Evolutionary conservation across 1,140 invertebrate species (phyloP), one percentile per base, ranked within the genome.

Genomic region (Caenorhabditis tropicalis): DNA sequence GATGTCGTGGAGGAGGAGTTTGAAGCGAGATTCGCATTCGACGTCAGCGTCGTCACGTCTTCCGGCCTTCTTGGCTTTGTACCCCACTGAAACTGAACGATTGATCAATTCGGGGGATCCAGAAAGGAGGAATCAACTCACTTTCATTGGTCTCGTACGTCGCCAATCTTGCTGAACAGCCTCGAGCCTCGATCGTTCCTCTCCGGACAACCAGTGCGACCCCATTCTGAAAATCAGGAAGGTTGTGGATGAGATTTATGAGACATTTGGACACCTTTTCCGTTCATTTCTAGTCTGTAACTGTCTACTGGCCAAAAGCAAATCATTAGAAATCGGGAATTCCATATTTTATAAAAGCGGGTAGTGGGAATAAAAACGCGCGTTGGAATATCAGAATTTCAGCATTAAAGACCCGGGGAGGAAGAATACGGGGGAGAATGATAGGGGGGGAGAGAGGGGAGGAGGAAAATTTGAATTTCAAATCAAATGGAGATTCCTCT

Each of bases 161-260:
- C 90, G 86, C 90, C 90, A 91, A 70, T 91, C 90, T 12, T 90
- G 86, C 53, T 91, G 90, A 24, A 91, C 90, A 19, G 90, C 90
- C 58, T 91, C 90, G 27, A 91, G 86, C 9, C 90, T 84, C 9
- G 88, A 89, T 36, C 88, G 84, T 65, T 91, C 90, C 84, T 91
- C 90, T 10, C 82, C 85, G 12, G 89, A 84, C 79, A 90, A 84
- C 84, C 87, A 90, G 36, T 86, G 81, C 39, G 88, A 83, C 16
- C 86, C 83, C 16, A 85, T 82, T 60, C 87, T 88, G 36, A 82
- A 88, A 86, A 39, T 31, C 27, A 24, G 15, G 21, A 7, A 16
- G 24, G 27, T 29, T 31, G 3, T 81, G 53, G 16, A 7, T 15
- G 0, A 7, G 1, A 24, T 1, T n/a, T 16, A n/a, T 10, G 9